Percentiles rank a stretch among this genome's conserved stretches.
These are phyloP conservation scores for Emys orbicularis DNA, from an alignment of 2,797 vertebrate genomes.

Conservation along the genomic window DNA sequence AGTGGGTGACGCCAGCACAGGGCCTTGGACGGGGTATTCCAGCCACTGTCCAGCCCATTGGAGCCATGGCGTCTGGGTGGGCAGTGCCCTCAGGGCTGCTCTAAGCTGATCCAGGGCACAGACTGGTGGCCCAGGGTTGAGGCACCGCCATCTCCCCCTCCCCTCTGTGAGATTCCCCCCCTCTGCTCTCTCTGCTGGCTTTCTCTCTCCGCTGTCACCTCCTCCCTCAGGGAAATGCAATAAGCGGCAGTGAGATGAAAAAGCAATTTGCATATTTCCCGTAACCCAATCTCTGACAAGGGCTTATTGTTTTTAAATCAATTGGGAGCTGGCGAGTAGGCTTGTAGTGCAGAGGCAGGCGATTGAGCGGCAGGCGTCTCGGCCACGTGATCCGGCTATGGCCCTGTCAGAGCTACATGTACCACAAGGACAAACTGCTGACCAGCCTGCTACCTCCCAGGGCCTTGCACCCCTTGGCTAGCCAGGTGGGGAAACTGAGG, in stretches of 20 bases:
- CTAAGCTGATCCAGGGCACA: not conserved
- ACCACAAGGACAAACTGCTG: not conserved
- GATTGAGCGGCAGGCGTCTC: too few relatives aligned
- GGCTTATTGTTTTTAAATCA: not conserved
- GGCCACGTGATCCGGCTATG: not conserved
- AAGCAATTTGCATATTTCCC: not conserved
- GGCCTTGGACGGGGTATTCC: not conserved
- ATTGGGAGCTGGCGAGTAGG: not conserved
- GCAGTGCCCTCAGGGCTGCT: not conserved
- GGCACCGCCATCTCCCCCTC: accelerated
- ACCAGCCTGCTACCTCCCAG: not conserved
- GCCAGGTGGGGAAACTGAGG: not conserved
- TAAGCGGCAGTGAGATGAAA: not conserved
- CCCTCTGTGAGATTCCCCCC: accelerated
- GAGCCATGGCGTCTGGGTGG: not conserved
- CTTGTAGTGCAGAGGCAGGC: not conserved
- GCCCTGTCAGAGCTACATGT: not conserved
- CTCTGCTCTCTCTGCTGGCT: accelerated
- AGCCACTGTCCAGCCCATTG: not conserved
- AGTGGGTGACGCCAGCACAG: not conserved
- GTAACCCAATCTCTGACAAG: not conserved
- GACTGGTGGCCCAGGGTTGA: not conserved
- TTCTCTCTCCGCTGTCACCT: not conserved
- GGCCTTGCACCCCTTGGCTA: not conserved
- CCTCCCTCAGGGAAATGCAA: not conserved